Percentiles rank a stretch among this genome's conserved stretches.
These are phyloP conservation scores for Anableps anableps DNA, from an alignment of 2,797 vertebrate genomes.

Conservation along the genomic window DNA sequence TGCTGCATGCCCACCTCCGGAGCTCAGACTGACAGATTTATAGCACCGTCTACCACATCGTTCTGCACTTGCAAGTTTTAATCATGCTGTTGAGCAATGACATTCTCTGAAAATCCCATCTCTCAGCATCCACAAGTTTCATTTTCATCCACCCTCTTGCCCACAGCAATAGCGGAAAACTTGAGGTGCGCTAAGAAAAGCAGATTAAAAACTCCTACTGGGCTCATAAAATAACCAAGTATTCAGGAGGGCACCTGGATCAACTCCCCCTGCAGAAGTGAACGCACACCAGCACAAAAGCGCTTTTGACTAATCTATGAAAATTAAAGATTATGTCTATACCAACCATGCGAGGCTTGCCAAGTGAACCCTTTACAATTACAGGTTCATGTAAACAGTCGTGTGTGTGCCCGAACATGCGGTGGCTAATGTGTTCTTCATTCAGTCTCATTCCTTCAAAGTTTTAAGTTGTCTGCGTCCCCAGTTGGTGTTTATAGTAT, in stretches of 20 bases:
- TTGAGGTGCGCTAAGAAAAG: slow-evolving; percentile 48
- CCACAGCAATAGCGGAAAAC: slow-evolving; percentile 53
- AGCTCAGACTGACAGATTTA: slow-evolving; percentile 74
- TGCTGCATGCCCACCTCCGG: slow-evolving; percentile 66
- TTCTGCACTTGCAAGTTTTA: slow-evolving; percentile 60
- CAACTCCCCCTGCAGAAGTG: slow-evolving; percentile 40
- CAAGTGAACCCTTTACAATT: slow-evolving; percentile 49
- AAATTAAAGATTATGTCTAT: slow-evolving; percentile 49
- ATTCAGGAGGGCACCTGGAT: slow-evolving; percentile 58
- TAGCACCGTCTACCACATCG: slow-evolving; percentile 64
- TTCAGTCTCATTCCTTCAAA: slow-evolving; percentile 42
- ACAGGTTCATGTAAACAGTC: slow-evolving; percentile 60
- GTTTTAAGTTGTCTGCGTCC: slow-evolving; percentile 47
- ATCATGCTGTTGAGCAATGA: slow-evolving; percentile 67
- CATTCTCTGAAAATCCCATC: slow-evolving; percentile 52
- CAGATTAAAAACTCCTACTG: slow-evolving; percentile 56
- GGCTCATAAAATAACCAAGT: slow-evolving; percentile 56
- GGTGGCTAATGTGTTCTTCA: slow-evolving; percentile 40
- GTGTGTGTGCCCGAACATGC: slow-evolving; percentile 47
- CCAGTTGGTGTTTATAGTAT: slow-evolving; percentile 33
- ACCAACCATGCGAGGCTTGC: slow-evolving; percentile 35
- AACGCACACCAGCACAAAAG: slow-evolving; percentile 62
- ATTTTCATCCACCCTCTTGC: slow-evolving; percentile 41
- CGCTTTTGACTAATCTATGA: slow-evolving; percentile 61
- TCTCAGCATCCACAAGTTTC: slow-evolving; percentile 60